phyloP scores from a whole-genome alignment of 2,888 invertebrate species.

The Drosophila glabriapex region DNA sequence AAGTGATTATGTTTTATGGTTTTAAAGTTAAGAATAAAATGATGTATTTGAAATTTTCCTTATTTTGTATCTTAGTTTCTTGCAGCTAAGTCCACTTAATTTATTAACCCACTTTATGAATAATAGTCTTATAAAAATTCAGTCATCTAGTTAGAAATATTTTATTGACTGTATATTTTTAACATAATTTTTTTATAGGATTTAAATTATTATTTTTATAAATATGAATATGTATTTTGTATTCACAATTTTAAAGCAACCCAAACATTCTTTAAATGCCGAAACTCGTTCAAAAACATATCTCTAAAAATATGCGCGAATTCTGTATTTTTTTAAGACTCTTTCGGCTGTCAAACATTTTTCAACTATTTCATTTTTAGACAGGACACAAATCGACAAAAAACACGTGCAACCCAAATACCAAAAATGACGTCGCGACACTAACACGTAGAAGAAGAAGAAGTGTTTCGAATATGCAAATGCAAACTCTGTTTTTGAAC shows the following conservation, averaged over 20 bases:
- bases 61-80: rapidly evolving
- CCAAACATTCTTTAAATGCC: background rate
- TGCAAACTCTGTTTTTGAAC: background rate
- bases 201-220: background rate
- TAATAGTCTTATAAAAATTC: too few relatives aligned
- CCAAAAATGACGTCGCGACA: background rate
- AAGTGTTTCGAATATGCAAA: background rate
- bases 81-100: background rate
- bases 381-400: background rate
- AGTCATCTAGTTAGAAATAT: background rate
- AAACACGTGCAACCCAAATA: background rate
- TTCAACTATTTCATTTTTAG: background rate
- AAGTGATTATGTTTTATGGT: background rate
- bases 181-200: too few relatives aligned
- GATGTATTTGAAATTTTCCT: background rate
- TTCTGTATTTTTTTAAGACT: background rate
- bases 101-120: background rate
- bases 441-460: background rate
- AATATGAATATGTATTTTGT: too few relatives aligned
- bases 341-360: background rate
- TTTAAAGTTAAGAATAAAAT: background rate
- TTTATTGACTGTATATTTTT: background rate
- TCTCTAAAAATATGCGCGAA: background rate
- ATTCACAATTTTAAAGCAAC: background rate
- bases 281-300: background rate